phyloP scores from a whole-genome alignment of 2,888 invertebrate genomes.

The Clostera curtula region DNA sequence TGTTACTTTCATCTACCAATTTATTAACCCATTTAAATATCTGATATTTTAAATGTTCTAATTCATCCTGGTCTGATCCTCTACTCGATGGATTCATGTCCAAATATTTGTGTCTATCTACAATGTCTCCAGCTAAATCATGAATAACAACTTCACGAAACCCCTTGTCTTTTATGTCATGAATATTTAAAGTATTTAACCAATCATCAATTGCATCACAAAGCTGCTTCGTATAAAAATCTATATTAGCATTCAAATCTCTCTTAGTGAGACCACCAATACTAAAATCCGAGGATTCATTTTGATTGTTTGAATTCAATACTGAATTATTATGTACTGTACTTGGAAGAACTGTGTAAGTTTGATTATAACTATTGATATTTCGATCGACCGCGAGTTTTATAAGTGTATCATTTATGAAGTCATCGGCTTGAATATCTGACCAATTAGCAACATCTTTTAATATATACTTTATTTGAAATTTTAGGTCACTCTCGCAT shows the following conservation, averaged over 20 bases:
- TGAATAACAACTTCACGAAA: conserved; percentile 31
- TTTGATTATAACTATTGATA: conserved; percentile 14
- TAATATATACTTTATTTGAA: conserved; percentile 28
- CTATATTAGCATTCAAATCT: conserved; percentile 23
- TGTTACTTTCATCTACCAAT: conserved; percentile 34
- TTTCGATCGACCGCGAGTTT: conserved; percentile 19
- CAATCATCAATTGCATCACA: conserved; percentile 41
- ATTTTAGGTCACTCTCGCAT: conserved; percentile 20
- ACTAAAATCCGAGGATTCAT: conserved; percentile 11
- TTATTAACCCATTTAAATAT: conserved; percentile 57
- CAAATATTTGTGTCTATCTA: conserved; percentile 47
- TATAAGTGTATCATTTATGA: conserved; percentile 24
- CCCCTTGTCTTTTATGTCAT: conserved; percentile 17
- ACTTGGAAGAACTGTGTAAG: conserved; percentile 26
- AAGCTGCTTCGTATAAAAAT: conserved; percentile 28
- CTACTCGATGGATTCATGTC: conserved; percentile 29
- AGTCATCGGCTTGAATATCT: conserved; percentile 23
- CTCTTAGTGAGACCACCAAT: conserved; percentile 14
- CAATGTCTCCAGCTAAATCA: conserved; percentile 46
- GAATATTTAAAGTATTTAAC: conserved; percentile 30
- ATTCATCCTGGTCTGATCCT: conserved; percentile 30
- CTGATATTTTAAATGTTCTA: conserved; percentile 50
- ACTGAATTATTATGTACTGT: conserved; percentile 15
- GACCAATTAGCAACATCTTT: conserved; percentile 24
- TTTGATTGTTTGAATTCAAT: conserved; percentile 4